A percentile compares a stretch with the other conserved stretches of the same genome.
These are phyloP conservation scores for Orius laevigatus DNA, from an alignment of 1,140 invertebrate species.

Conservation along the genomic window DNA sequence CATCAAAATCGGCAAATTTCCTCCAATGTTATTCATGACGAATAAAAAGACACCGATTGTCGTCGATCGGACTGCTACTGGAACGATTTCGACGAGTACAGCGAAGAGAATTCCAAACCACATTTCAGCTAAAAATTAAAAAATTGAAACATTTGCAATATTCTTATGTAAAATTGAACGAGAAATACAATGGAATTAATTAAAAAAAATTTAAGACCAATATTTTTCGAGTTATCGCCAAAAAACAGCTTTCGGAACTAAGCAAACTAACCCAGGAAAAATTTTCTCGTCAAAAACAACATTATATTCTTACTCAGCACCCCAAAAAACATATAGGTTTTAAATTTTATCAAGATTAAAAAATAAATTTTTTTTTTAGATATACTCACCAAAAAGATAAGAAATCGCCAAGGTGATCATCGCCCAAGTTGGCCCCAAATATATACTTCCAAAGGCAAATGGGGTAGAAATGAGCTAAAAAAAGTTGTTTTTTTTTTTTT, in stretches of 20 bases:
- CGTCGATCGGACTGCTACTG: slow-evolving; percentile 58
- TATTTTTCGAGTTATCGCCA: no score
- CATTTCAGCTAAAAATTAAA: slow-evolving; percentile 65
- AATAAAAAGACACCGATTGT: slow-evolving; percentile 74
- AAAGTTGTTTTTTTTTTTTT: neutral
- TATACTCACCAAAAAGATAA: slow-evolving; percentile 61
- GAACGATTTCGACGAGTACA: slow-evolving; percentile 74
- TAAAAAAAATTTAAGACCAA: no score
- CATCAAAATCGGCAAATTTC: slow-evolving; percentile 74
- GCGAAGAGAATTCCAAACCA: slow-evolving; percentile 85
- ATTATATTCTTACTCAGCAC: no score
- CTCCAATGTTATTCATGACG: slow-evolving; percentile 84
- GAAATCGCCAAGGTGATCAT: slow-evolving; percentile 72
- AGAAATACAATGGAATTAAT: no score
- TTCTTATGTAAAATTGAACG: no score
- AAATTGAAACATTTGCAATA: no score
- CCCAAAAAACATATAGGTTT: no score
- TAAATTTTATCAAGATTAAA: no score
- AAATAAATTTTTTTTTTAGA: neutral
- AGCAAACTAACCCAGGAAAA: no score
- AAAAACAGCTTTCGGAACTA: no score
- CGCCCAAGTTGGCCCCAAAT: slow-evolving; percentile 62
- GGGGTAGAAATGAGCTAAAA: slow-evolving; percentile 67
- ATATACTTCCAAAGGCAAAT: slow-evolving; percentile 75
- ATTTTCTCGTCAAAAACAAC: no score